Evolutionary conservation across 1,140 invertebrate species (phyloP), one percentile per base, ranked within the genome.

Genomic region (Drosophila nigrodunni): DNA sequence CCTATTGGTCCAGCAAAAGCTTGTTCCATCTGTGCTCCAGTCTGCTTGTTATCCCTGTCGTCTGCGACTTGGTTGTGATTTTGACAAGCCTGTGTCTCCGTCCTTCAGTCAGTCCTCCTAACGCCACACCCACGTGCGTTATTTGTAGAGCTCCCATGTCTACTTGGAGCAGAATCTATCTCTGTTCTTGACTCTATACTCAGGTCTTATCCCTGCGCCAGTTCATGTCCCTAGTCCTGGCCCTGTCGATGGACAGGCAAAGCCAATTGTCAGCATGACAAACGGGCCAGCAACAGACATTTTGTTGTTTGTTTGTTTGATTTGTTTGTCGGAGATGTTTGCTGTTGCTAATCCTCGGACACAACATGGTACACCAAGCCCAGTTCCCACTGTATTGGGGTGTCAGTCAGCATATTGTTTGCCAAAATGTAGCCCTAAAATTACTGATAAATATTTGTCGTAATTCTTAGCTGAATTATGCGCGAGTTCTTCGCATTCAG

Each of bases 371-470:
- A 3, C 15, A 18, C 46, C 62, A 55, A 35, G 13, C 50, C 41
- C 50, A 34, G n/a, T 18, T n/a, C 44, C 37, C 37, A 11, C 25
- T 34, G 9, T 37, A 6, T 30, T 43, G 44, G 41, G 46, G 52
- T 88, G 83, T 87, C 83, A 70, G 75, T 73, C 69, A 83, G 70
- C 83, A 89, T 78, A 80, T 83, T 88, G 77, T 66, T 60, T 66
- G 61, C 18, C 6, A 13, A 61, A 50, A 34, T 77, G 68, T 80
- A 66, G 46, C 70, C 62, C 80, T 59, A 52, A 85, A 88, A 88
- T 88, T 89, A 88, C 78, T 85, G 79, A 88, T 82, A 88, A 88
- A 88, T 88, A 88, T 88, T 88, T 89, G 78, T 88, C 55, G 78
- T 78, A 89, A 77, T 80, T 89, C 60, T 55, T 70, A 75, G 67